Base-by-base conservation (phyloP, 2,888 invertebrate genomes). In the Synergus gifuensis region DNA sequence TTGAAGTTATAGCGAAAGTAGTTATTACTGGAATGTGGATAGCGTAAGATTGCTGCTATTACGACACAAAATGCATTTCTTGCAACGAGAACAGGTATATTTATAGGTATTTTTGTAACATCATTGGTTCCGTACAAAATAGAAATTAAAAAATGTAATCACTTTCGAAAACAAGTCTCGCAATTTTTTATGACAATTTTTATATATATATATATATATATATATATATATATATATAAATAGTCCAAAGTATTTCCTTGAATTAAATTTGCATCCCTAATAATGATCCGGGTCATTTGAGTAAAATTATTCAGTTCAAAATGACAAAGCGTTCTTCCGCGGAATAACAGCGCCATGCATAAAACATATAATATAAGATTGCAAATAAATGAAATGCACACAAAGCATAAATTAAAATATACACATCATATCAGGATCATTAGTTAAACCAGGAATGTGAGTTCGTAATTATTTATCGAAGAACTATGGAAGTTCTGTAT, bases 21-120 rank as follows among this genome's bases (percentile, higher is more conserved):
- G n/a, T 64, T 64, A 40, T 64, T 36, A 64, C 16, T 36, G 40
- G 40, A 64, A n/a, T 40, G 40, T 64, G n/a, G n/a, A 36, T n/a
- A 42, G 16, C 16, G 40, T 64, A 9, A 60, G n/a, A 64, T 40
- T 64, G 60, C 22, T 60, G 11, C 11, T 60, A 60, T 60, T 60
- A 60, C 60, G 60, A 60, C 22, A 60, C 60, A 22, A 60, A 18
- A 3, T 22, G 22, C 60, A 60, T 60, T 22, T 60, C 60, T 60
- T 60, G 60, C 60, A 22, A 60, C 4, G 60, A 22, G 60, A 60
- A 60, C 22, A 22, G 12, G 18, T 22, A 2, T 18, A 22, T 12
- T 60, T 12, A 60, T 11, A 22, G 22, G n/a, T n/a, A 3, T 54
- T 54, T 54, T n/a, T 54, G 8, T n/a, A 54, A 54, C 5, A 14